Percentiles rank a stretch among this genome's conserved stretches.
These are phyloP conservation scores for Labia minor DNA, from an alignment of 2,888 invertebrate species.

Conservation along the genomic window DNA sequence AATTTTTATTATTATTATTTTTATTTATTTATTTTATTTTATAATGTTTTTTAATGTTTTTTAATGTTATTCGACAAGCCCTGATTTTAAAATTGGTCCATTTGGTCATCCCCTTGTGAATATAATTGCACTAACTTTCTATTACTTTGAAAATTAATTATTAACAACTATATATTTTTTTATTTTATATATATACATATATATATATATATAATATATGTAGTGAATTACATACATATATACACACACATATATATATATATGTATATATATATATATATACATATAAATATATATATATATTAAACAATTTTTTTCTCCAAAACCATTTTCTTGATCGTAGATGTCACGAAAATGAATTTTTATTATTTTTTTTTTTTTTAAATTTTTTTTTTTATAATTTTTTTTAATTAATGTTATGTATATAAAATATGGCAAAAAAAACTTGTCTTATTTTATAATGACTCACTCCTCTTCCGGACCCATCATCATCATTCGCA, in stretches of 20 bases:
- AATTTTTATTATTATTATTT: too few species aligned
- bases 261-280: not conserved
- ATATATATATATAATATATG: too few species aligned
- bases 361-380: constrained; percentile 21
- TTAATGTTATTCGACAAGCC: not conserved
- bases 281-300: not conserved
- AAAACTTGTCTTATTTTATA: constrained; percentile 13
- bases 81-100: constrained; percentile 9
- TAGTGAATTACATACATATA: too few species aligned
- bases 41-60: too few species aligned
- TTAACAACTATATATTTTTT: not conserved
- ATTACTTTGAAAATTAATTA: not conserved
- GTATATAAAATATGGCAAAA: constrained; percentile 19
- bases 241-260: not conserved
- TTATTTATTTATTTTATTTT: too few species aligned
- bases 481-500: constrained; percentile 79
- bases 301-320: not conserved
- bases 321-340: too few species aligned
- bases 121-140: constrained; percentile 3
- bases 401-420: constrained; percentile 18
- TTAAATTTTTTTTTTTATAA: too few species aligned
- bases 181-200: not conserved
- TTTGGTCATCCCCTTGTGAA: constrained; percentile 3
- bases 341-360: constrained; percentile 16
- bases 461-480: constrained; percentile 46